These are phyloP conservation scores for Drosophila gaucha DNA, from an alignment of 2,888 invertebrate species.

Conservation along the genomic window DNA sequence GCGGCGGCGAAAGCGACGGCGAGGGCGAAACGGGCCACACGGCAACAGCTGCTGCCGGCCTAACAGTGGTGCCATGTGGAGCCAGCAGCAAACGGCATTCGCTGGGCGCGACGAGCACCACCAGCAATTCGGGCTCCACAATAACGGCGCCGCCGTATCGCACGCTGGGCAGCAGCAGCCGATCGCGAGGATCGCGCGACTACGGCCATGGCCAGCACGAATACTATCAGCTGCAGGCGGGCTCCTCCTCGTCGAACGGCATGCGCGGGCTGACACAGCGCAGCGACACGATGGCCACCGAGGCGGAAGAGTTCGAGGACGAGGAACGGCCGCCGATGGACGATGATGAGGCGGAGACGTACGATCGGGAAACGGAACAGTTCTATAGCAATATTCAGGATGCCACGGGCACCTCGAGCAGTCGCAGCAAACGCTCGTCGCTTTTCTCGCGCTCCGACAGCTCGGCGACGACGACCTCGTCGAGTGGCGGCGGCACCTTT, in stretches of 20 bases:
- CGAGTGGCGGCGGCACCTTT: conserved; percentile 82
- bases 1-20: conserved; percentile 75
- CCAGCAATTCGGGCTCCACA: conserved; percentile 59
- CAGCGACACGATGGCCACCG: conserved; percentile 73
- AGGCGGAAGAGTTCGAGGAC: conserved; percentile 71
- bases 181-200: conserved; percentile 60
- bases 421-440: conserved; percentile 82
- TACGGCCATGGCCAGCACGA: conserved; percentile 49
- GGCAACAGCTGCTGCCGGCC: neutral
- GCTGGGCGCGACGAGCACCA: conserved; percentile 65
- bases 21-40: conserved; percentile 20
- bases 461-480: conserved; percentile 84
- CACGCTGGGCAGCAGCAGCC: conserved; percentile 47
- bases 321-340: conserved; percentile 62
- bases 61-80: no score
- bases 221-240: conserved; percentile 62
- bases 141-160: conserved; percentile 64
- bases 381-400: conserved; percentile 84
- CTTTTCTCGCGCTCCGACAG: conserved; percentile 84
- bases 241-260: conserved; percentile 67
- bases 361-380: conserved; percentile 83
- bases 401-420: conserved; percentile 68
- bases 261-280: conserved; percentile 49
- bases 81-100: conserved; percentile 56
- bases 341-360: conserved; percentile 74